Evolutionary conservation across 2,113 vertebrate genomes (phyloP).

Genomic region (Sander vitreus): DNA sequence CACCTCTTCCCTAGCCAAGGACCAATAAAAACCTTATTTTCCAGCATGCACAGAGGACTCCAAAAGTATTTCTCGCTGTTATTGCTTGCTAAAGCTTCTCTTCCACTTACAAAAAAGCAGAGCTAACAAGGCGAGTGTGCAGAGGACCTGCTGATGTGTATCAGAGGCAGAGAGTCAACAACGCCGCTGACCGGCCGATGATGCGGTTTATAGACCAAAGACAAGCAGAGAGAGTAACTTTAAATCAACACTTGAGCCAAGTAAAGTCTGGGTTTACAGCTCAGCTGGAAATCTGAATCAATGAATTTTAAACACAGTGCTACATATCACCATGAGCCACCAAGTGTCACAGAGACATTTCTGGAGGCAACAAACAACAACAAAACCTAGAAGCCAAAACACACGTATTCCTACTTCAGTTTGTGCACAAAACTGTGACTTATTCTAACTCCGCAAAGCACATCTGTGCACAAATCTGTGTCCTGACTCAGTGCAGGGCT

Average conservation of each 20-base stretch:
- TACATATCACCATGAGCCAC: neutral
- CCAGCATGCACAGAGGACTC: no score
- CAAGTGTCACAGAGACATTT: neutral
- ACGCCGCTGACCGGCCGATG: constrained; percentile 21
- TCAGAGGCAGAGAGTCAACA: constrained; percentile 58
- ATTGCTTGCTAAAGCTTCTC: constrained; percentile 2
- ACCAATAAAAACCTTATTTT: neutral
- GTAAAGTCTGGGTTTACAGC: constrained; percentile 6
- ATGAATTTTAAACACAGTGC: neutral
- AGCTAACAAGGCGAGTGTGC: constrained; percentile 13
- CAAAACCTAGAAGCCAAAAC: constrained; percentile 8
- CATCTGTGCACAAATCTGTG: constrained; percentile 60
- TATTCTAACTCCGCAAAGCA: constrained; percentile 11
- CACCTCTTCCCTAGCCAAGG: neutral
- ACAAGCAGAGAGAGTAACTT: constrained; percentile 27
- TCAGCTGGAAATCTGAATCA: neutral
- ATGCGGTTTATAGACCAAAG: constrained; percentile 50
- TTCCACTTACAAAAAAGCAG: neutral
- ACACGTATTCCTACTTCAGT: neutral
- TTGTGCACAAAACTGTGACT: constrained; percentile 6
- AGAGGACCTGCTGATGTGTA: constrained; percentile 55
- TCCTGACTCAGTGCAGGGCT: constrained; percentile 40
- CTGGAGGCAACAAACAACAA: neutral
- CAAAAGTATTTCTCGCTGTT: neutral
- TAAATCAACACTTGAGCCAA: constrained; percentile 43